Percentiles rank a stretch among this genome's conserved stretches.
phyloP scores from a whole-genome alignment of 2,113 vertebrate species.

The Sorex fumeus region DNA sequence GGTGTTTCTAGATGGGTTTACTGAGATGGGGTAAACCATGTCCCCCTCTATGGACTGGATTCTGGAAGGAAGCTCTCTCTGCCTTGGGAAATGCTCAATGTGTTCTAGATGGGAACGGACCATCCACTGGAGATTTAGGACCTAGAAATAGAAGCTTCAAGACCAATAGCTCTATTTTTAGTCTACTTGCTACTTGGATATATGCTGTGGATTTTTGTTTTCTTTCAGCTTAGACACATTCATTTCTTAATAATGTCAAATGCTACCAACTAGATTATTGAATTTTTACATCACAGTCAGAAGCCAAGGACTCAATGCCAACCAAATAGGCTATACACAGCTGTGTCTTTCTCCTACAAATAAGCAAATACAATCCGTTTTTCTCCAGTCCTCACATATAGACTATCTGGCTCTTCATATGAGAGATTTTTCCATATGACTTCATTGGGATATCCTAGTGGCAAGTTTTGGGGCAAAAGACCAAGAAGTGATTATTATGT shows the following conservation, averaged over 20 bases:
- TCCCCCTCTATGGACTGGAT: neutral
- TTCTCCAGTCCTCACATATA: neutral
- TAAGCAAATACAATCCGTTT: constrained; percentile 14
- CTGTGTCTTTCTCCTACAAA: neutral
- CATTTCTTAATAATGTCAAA: constrained; percentile 29
- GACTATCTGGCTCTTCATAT: neutral
- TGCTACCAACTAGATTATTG: neutral
- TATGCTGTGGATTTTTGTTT: neutral
- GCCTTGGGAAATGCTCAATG: neutral
- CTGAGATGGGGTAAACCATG: neutral
- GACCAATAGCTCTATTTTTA: constrained; percentile 38
- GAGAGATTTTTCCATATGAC: neutral
- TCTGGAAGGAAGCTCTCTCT: neutral
- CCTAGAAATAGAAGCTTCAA: neutral
- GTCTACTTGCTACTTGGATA: neutral
- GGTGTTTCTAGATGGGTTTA: neutral
- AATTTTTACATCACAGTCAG: neutral
- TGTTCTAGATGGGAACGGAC: neutral
- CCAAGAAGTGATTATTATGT: neutral
- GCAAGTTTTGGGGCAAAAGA: neutral
- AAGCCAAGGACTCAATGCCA: neutral
- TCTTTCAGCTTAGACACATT: constrained; percentile 26
- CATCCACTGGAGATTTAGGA: neutral
- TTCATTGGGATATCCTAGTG: neutral
- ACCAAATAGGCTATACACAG: neutral